Evolutionary conservation across 92 coral and sea anemone species (phyloP).

Genomic region (Scolanthus callimorphus): DNA sequence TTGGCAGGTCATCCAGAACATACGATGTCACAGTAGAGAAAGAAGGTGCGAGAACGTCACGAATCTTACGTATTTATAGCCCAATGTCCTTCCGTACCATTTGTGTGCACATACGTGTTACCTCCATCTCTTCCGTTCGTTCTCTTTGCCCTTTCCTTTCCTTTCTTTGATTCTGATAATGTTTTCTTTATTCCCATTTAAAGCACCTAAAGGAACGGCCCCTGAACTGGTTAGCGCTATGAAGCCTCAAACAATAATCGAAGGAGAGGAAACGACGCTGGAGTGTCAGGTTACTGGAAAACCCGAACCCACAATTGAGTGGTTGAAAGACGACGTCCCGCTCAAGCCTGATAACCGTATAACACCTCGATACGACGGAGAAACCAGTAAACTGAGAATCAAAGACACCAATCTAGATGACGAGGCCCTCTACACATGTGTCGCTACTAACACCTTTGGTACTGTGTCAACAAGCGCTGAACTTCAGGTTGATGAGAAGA

Average conservation of each 20-base stretch:
- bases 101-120: not conserved
- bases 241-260: conserved; percentile 31
- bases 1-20: conserved; percentile 74
- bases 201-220: conserved; percentile 36
- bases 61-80: too few species aligned
- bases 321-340: conserved; percentile 74
- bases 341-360: conserved; percentile 50
- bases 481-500: conserved; percentile 63
- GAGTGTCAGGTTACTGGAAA: conserved; percentile 56
- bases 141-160: not conserved
- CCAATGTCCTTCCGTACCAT: too few species aligned
- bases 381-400: conserved; percentile 39
- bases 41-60: not conserved
- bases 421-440: conserved; percentile 75
- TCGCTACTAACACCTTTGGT: conserved; percentile 72
- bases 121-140: not conserved
- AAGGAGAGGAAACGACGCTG: conserved; percentile 47
- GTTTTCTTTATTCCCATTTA: conserved; percentile 12
- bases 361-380: conserved; percentile 48
- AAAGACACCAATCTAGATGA: conserved; percentile 59
- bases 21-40: conserved; percentile 81
- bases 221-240: conserved; percentile 39
- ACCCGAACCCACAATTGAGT: conserved; percentile 73
- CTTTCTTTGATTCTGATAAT: not conserved
- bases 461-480: conserved; percentile 69